phyloP scores from a whole-genome alignment of 1,140 invertebrate genomes.

The Diorhabda sublineata region DNA sequence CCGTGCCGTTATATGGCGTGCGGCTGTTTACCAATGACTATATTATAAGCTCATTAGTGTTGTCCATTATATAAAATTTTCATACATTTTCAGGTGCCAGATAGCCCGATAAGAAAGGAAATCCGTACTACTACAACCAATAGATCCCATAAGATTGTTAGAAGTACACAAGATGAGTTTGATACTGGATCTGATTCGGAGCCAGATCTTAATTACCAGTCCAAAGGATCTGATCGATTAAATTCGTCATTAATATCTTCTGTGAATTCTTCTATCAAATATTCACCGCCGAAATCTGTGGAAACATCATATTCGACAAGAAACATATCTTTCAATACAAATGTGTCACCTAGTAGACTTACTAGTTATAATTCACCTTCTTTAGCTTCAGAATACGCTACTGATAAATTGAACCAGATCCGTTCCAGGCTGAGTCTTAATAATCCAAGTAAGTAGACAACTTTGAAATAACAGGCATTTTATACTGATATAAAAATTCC shows the following conservation, averaged over 20 bases:
- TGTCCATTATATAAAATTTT: neutral
- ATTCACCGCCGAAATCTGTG: constrained; percentile 45
- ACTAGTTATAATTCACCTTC: constrained; percentile 35
- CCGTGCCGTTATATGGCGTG: no score
- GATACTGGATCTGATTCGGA: constrained; percentile 54
- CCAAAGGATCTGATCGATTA: constrained; percentile 19
- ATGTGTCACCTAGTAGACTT: constrained; percentile 29
- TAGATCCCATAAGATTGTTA: constrained; percentile 48
- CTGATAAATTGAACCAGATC: constrained; percentile 54
- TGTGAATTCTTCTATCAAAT: constrained; percentile 36
- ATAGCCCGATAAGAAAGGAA: constrained; percentile 25
- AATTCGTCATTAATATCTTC: constrained; percentile 16
- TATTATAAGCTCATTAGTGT: no score
- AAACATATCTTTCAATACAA: constrained; percentile 50
- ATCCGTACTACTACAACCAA: constrained; percentile 22
- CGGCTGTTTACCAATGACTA: no score
- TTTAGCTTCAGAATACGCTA: constrained; percentile 40
- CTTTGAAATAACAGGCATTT: no score
- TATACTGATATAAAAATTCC: no score
- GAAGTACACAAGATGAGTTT: constrained; percentile 44
- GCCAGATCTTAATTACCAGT: constrained; percentile 44
- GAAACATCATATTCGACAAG: constrained; percentile 60
- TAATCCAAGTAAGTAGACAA: constrained; percentile 19
- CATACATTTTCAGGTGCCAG: constrained; percentile 1
- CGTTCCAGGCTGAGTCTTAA: constrained; percentile 36